Evolutionary conservation across 2,888 invertebrate genomes (phyloP), one percentile per base, ranked within the genome.

Genomic region (Leucoma salicis): DNA sequence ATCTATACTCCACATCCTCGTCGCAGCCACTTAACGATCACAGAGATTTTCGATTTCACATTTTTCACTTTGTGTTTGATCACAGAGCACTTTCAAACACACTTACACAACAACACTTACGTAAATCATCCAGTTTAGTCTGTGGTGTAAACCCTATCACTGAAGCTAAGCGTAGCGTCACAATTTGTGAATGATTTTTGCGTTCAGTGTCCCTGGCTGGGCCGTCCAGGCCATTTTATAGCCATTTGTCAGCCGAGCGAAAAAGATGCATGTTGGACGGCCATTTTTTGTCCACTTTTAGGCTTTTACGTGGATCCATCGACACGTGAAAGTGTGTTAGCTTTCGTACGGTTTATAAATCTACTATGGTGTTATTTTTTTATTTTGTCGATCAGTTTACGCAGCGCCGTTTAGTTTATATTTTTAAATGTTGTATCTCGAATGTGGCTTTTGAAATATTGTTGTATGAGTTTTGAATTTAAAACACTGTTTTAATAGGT

Each of bases 291-390:
- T 40, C 64, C 70, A 73, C 81, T 87, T 87, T 87, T 81, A 77
- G 78, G 88, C 88, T 89, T 88, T 89, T 84, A 88, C 86, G 81
- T 70, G 79, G 73, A 80, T 78, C 83, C 86, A 87, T 85, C 85
- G 88, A 88, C 88, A 88, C 85, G 86, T 76, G 80, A 85, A 86
- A 88, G 85, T 87, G 87, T 88, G 88, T 88, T 88, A 87, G 82
- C 79, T 79, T 78, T 79, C 69, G 68, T 62, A 69, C 58, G 75
- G 82, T 87, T 81, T 85, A 84, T 88, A 84, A 86, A 89, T 85
- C 82, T 76, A 70, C n/a, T n/a, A n/a, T n/a, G n/a, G 21, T 21
- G 21, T 21, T 21, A 8, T 21, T 21, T 21, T 21, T 21, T 6
- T n/a, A n/a, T 21, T 21, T 8, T 21, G 8, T 4, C 21, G 21